phyloP scores from a whole-genome alignment of 2,113 vertebrate species.

The Chlorodrepanis virens region DNA sequence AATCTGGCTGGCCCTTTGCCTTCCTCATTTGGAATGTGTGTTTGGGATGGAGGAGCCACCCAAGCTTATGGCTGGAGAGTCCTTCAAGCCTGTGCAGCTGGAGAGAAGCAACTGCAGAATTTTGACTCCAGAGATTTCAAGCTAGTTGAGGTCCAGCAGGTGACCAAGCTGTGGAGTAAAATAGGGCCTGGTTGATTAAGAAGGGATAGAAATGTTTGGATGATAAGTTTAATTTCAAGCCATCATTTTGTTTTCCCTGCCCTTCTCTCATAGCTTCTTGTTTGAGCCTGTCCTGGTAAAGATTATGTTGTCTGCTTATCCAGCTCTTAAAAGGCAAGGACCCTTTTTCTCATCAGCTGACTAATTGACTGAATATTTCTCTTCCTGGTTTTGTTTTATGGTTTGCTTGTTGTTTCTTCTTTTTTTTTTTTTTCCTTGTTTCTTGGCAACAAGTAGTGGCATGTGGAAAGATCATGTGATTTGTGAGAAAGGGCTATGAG shows the following conservation, averaged over 20 bases:
- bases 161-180: neutral
- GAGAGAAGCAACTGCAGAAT: neutral
- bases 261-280: neutral
- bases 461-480: constrained; percentile 19
- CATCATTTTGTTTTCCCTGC: neutral
- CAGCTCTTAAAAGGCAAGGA: neutral
- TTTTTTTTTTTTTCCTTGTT: neutral
- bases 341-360: neutral
- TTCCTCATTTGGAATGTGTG: neutral
- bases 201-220: neutral
- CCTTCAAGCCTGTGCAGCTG: neutral
- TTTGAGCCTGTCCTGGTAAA: neutral
- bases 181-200: neutral
- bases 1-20: neutral
- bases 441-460: constrained; percentile 15
- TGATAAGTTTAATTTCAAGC: neutral
- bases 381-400: constrained; percentile 14
- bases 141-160: neutral
- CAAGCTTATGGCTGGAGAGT: rapidly evolving
- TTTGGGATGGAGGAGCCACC: neutral
- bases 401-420: neutral
- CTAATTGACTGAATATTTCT: neutral
- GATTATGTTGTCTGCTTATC: neutral
- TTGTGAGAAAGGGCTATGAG: constrained; percentile 20
- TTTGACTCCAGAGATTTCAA: neutral